Percentiles rank a stretch among this genome's conserved stretches.
phyloP scores from a whole-genome alignment of 1,140 invertebrate genomes.

The Brachionus angularis region DNA sequence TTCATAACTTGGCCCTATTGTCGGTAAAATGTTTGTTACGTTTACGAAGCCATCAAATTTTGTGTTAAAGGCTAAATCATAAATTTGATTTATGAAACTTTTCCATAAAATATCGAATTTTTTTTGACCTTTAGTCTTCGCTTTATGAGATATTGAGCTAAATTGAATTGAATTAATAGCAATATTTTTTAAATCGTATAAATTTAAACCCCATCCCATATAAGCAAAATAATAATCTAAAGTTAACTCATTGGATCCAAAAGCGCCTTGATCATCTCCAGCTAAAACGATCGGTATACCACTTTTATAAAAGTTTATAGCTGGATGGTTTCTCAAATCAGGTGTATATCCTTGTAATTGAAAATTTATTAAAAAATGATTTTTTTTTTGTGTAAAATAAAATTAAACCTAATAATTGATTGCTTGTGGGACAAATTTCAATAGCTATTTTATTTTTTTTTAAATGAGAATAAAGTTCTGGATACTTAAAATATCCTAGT shows the following conservation, averaged over 20 bases:
- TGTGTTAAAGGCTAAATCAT: slow-evolving; percentile 44
- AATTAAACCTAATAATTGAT: slow-evolving; percentile 47
- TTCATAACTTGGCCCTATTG: neutral
- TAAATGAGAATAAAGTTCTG: slow-evolving; percentile 46
- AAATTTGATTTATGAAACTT: slow-evolving; percentile 45
- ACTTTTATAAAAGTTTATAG: slow-evolving; percentile 45
- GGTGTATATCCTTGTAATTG: slow-evolving; percentile 30
- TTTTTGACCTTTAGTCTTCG: slow-evolving; percentile 44
- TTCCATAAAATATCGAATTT: slow-evolving; percentile 46
- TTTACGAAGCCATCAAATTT: neutral
- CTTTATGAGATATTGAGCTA: slow-evolving; percentile 45
- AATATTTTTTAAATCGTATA: slow-evolving; percentile 46
- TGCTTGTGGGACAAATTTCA: slow-evolving; percentile 47
- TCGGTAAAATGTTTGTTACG: neutral
- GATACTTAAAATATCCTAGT: slow-evolving; percentile 47
- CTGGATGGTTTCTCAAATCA: slow-evolving; percentile 48
- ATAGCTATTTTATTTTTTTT: slow-evolving; percentile 46
- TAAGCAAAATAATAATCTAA: slow-evolving; percentile 48
- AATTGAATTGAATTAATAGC: slow-evolving; percentile 47
- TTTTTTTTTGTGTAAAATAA: no score
- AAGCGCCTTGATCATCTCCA: slow-evolving; percentile 47
- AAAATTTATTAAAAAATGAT: no score
- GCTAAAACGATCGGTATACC: slow-evolving; percentile 48
- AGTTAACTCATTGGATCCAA: slow-evolving; percentile 48
- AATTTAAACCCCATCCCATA: slow-evolving; percentile 47